phyloP scores from a whole-genome alignment of 2,888 invertebrate genomes.

The Papilio demoleus region DNA sequence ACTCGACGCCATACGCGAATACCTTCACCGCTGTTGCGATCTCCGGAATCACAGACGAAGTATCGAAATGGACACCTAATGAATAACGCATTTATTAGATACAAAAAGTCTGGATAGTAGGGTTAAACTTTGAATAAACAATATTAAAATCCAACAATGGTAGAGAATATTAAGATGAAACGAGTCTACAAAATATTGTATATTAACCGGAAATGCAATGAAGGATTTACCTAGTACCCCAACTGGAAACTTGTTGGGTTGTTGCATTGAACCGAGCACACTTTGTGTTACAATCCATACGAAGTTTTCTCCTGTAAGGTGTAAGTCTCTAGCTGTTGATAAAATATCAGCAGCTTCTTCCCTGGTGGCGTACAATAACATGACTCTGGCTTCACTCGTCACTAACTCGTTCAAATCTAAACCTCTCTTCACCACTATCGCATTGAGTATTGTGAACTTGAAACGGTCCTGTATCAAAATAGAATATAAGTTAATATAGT shows the following conservation, averaged over 20 bases:
- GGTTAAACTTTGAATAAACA: no score
- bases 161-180: no score
- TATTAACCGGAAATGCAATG: no score
- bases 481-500: no score
- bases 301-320: constrained; percentile 95
- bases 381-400: constrained; percentile 95
- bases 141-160: no score
- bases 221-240: constrained; percentile 92
- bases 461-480: constrained; percentile 81
- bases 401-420: constrained; percentile 92
- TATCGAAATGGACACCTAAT: constrained; percentile 95
- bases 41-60: constrained; percentile 92
- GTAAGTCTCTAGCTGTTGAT: constrained; percentile 88
- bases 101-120: no score
- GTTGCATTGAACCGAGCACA: constrained; percentile 92
- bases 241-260: constrained; percentile 89
- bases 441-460: constrained; percentile 92
- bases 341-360: constrained; percentile 94
- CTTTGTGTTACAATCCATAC: constrained; percentile 99
- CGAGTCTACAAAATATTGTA: no score
- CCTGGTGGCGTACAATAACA: constrained; percentile 95
- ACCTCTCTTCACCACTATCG: constrained; percentile 90
- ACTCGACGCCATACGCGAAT: constrained; percentile 95
- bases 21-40: constrained; percentile 95
- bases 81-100: background rate